These are phyloP conservation scores for Stichopus horrens DNA, from an alignment of 53 echinoderm and acorn worm genomes.

Conservation along the genomic window DNA sequence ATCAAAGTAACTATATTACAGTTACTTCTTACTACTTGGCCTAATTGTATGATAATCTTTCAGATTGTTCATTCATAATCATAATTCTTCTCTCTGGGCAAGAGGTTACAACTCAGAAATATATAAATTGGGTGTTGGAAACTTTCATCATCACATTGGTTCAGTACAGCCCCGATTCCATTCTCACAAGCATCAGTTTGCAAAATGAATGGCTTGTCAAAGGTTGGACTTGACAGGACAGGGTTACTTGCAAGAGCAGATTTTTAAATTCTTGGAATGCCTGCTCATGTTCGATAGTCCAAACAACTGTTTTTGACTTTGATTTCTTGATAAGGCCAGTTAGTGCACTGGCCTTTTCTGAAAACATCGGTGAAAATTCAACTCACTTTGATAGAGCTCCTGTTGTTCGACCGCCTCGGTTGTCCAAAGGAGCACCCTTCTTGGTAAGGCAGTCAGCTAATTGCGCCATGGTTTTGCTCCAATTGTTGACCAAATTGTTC, in stretches of 20 bases:
- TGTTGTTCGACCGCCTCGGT: neutral
- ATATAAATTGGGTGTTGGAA: too few relatives aligned
- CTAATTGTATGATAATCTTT: too few relatives aligned
- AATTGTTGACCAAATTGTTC: too few relatives aligned
- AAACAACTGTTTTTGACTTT: conserved; percentile 55
- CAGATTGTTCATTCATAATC: too few relatives aligned
- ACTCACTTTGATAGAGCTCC: neutral
- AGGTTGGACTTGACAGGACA: conserved; percentile 50
- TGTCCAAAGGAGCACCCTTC: too few relatives aligned
- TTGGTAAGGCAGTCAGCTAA: too few relatives aligned
- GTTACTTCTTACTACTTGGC: too few relatives aligned
- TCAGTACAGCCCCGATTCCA: conserved; percentile 15
- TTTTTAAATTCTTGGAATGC: conserved; percentile 60
- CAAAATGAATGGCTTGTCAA: conserved; percentile 41
- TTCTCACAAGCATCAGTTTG: conserved; percentile 66
- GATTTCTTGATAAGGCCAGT: conserved; percentile 63
- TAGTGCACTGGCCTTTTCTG: conserved; percentile 55
- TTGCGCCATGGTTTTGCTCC: too few relatives aligned
- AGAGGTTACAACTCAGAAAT: too few relatives aligned
- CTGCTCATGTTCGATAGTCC: conserved; percentile 50
- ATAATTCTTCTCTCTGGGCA: too few relatives aligned
- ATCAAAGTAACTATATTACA: too few relatives aligned
- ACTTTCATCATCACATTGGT: too few relatives aligned
- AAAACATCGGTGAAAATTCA: conserved; percentile 43
- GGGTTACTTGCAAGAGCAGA: conserved; percentile 34